Conservation (phyloP, 2,888 invertebrate genomes). For the Athetis lepigone region DNA sequence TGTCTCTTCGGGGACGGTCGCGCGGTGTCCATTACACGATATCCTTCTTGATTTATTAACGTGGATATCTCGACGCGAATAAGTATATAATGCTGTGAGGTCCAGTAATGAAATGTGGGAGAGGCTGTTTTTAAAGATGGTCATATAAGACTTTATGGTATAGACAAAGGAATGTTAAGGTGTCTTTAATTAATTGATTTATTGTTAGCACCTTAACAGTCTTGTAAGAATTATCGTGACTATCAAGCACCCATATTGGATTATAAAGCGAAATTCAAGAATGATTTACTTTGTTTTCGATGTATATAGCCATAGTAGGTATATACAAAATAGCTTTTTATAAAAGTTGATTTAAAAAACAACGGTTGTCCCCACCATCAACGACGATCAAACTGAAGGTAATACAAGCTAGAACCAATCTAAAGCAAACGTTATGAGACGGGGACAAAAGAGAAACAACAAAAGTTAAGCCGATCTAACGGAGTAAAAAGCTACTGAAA, state of each 20-base stretch:
- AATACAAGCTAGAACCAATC: neutral
- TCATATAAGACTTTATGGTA: conserved; percentile 47
- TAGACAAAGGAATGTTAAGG: conserved; percentile 36
- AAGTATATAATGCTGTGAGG: conserved; percentile 78
- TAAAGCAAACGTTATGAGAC: neutral
- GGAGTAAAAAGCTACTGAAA: neutral
- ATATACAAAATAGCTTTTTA: neutral
- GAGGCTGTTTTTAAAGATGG: conserved; percentile 56
- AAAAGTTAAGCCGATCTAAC: neutral
- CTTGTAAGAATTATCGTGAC: conserved; percentile 14
- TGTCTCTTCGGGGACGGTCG: conserved; percentile 83
- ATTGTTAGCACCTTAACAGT: conserved; percentile 43
- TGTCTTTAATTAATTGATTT: conserved; percentile 53
- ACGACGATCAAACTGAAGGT: neutral
- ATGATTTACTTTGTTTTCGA: conserved; percentile 4
- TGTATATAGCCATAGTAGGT: neutral
- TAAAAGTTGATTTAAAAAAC: neutral
- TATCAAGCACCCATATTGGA: conserved; percentile 18
- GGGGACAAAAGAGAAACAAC: neutral
- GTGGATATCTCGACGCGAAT: conserved; percentile 79
- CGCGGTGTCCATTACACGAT: conserved; percentile 87
- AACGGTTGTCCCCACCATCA: too few species aligned
- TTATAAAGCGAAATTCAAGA: conserved; percentile 10
- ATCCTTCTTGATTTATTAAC: conserved; percentile 88
- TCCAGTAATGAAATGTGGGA: conserved; percentile 81